Conservation (phyloP, 2,113 vertebrate genomes). For the Acrocephalus kingi region DNA sequence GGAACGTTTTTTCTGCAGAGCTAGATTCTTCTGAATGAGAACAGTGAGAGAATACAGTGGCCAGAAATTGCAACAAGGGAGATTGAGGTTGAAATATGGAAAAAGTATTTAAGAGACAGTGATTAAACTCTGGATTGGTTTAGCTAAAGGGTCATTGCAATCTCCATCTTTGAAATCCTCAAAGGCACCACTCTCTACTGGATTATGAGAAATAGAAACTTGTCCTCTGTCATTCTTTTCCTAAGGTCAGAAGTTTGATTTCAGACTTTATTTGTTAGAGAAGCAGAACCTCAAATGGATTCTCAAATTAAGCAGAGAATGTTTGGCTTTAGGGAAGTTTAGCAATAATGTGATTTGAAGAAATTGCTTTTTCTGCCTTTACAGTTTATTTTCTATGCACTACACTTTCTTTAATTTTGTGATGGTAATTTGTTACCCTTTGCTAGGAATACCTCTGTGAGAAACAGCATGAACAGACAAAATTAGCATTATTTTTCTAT, state of each 20-base stretch:
- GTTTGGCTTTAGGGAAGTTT: background rate
- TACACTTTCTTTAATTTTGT: constrained; percentile 4
- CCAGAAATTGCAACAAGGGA: background rate
- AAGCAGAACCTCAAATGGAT: background rate
- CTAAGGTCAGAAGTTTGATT: background rate
- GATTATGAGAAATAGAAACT: background rate
- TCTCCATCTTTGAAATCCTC: background rate
- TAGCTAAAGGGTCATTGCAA: background rate
- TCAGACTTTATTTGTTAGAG: background rate
- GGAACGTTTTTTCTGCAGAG: background rate
- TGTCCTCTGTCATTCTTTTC: background rate
- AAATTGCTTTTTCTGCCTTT: constrained; percentile 9
- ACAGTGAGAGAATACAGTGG: background rate
- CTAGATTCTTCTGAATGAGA: background rate
- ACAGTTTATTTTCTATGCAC: background rate
- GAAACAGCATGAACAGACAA: background rate
- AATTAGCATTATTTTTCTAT: constrained; percentile 2
- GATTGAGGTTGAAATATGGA: background rate
- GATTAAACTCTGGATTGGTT: background rate
- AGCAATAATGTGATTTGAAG: background rate
- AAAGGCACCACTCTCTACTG: background rate
- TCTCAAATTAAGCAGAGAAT: background rate
- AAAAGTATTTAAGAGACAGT: background rate
- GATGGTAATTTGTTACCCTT: background rate
- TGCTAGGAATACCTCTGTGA: background rate